These are phyloP conservation scores for Corynorhinus townsendii DNA, from an alignment of 2,113 vertebrate species.

Conservation along the genomic window DNA sequence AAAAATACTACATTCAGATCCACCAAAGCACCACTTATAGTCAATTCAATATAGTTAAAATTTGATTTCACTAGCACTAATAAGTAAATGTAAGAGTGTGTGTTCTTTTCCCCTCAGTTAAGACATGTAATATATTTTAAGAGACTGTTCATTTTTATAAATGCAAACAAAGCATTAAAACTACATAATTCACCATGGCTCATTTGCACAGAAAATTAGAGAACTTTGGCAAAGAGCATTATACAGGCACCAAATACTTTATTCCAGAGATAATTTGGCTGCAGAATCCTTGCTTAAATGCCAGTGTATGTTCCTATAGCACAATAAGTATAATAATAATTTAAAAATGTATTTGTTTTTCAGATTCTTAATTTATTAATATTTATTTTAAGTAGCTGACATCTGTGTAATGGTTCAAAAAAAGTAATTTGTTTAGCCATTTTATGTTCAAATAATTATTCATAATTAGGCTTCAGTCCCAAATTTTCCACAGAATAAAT, in stretches of 20 bases:
- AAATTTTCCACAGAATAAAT: background rate
- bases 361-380: conserved; percentile 22
- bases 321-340: conserved; percentile 16
- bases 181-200: background rate
- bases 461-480: background rate
- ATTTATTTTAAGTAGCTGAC: conserved; percentile 25
- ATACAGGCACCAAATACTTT: background rate
- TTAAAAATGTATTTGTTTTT: conserved; percentile 21
- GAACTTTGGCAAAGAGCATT: background rate
- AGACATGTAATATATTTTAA: conserved; percentile 15
- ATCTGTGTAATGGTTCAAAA: conserved; percentile 4
- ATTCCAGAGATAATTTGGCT: background rate
- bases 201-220: background rate
- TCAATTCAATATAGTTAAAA: conserved; percentile 15
- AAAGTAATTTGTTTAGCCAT: background rate
- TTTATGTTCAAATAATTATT: conserved; percentile 35
- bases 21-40: background rate
- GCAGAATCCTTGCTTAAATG: background rate
- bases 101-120: conserved; percentile 53
- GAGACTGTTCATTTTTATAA: background rate
- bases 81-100: conserved; percentile 32
- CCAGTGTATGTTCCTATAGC: background rate
- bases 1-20: background rate
- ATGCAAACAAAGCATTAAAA: background rate
- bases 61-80: background rate